Evolutionary conservation across 2,797 vertebrate genomes (phyloP).

Genomic region (Phataginus tetradactyla): DNA sequence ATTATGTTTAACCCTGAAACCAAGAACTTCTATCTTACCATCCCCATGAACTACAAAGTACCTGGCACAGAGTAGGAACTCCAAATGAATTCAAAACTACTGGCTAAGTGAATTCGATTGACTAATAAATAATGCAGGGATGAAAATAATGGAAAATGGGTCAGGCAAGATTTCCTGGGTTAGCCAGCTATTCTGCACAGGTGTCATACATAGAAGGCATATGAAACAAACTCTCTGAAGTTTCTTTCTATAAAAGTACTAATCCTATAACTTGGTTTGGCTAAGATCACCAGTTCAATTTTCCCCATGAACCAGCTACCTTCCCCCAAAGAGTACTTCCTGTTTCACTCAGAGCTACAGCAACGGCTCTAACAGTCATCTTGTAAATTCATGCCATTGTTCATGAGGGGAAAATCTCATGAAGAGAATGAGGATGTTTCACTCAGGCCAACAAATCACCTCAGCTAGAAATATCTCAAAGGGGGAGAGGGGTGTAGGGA

Average conservation of each 20-base stretch:
- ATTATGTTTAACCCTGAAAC: neutral
- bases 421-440: conserved; percentile 46
- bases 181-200: neutral
- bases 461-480: neutral
- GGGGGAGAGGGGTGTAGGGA: neutral
- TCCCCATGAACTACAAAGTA: conserved; percentile 11
- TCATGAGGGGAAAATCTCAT: conserved; percentile 43
- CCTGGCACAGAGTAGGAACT: neutral
- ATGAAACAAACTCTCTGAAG: neutral
- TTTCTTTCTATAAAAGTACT: conserved; percentile 1
- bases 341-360: conserved; percentile 35
- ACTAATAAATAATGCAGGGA: conserved; percentile 21
- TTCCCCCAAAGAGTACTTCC: neutral
- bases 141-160: neutral
- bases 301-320: conserved; percentile 16
- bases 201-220: neutral
- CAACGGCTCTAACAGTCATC: neutral
- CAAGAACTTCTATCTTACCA: neutral
- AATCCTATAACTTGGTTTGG: neutral
- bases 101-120: neutral
- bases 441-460: neutral
- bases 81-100: conserved; percentile 48
- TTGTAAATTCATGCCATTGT: neutral
- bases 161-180: conserved; percentile 33
- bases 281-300: conserved; percentile 31